Conservation (phyloP, 2,797 vertebrate genomes). For the Triplophysa yarkandensis region DNA sequence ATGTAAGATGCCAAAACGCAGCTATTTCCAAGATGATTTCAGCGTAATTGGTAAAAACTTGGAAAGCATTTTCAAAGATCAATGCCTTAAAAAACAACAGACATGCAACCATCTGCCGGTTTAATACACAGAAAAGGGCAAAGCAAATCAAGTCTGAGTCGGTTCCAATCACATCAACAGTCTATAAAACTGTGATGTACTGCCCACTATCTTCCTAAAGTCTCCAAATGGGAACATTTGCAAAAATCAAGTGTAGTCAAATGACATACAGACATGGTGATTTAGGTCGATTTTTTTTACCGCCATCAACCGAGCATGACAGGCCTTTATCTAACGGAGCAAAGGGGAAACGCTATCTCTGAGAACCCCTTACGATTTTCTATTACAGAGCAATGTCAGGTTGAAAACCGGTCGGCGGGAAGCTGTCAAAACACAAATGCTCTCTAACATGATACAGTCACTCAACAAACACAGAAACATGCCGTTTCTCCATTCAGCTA, state of each 20-base stretch:
- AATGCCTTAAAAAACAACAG: background rate
- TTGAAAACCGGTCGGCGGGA: slow-evolving; percentile 50
- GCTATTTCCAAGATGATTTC: background rate
- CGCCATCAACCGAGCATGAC: slow-evolving; percentile 24
- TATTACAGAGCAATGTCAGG: slow-evolving; percentile 36
- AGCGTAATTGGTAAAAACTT: background rate
- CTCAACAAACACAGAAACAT: slow-evolving; percentile 62
- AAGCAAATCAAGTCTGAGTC: background rate
- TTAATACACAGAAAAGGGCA: background rate
- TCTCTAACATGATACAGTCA: slow-evolving; percentile 58
- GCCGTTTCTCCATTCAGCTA: slow-evolving; percentile 69
- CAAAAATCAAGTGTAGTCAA: slow-evolving; percentile 27
- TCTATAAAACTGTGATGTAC: slow-evolving; percentile 9
- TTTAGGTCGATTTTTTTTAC: background rate
- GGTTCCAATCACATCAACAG: background rate
- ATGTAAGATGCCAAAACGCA: background rate
- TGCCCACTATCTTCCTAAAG: background rate
- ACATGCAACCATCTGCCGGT: background rate
- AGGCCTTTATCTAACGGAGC: slow-evolving; percentile 21
- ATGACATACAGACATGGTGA: background rate
- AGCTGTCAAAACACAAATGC: slow-evolving; percentile 57
- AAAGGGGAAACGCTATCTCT: slow-evolving; percentile 46
- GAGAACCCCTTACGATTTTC: slow-evolving; percentile 46
- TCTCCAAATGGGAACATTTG: background rate
- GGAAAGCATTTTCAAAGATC: slow-evolving; percentile 1